phyloP scores from a whole-genome alignment of 2,113 vertebrate species.

The Murina feae region DNA sequence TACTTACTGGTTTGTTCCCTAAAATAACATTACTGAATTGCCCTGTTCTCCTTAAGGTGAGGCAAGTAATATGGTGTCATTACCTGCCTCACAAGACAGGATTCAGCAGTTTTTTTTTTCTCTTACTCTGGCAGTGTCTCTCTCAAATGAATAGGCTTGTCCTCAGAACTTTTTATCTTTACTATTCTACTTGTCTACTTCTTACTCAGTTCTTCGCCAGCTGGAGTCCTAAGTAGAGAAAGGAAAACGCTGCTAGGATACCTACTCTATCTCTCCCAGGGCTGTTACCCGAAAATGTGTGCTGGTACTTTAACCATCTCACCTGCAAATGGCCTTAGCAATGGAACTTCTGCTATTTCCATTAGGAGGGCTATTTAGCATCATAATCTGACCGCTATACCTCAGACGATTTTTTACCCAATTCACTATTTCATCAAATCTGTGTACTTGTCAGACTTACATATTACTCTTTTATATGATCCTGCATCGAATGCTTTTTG shows the following conservation, averaged over 20 bases:
- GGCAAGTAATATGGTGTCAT: background rate
- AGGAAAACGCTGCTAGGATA: background rate
- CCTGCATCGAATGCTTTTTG: background rate
- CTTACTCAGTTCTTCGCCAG: background rate
- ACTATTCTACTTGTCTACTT: background rate
- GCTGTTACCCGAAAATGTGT: conserved; percentile 5
- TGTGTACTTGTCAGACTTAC: background rate
- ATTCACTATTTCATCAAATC: background rate
- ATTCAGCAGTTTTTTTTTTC: background rate
- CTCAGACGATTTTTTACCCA: background rate
- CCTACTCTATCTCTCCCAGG: background rate
- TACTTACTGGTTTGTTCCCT: background rate
- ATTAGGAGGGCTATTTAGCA: background rate
- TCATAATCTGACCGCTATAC: rapidly evolving
- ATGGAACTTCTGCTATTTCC: rapidly evolving
- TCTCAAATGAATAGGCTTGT: background rate
- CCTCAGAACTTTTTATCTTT: background rate
- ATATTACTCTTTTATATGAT: background rate
- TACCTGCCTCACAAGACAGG: background rate
- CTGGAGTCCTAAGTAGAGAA: background rate
- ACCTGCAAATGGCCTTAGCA: background rate
- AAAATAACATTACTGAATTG: background rate
- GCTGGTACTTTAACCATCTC: background rate
- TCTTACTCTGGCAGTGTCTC: background rate
- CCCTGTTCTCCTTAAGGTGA: background rate